Evolutionary conservation across 2,888 invertebrate species (phyloP).

Genomic region (Taphrorychus bicolor): DNA sequence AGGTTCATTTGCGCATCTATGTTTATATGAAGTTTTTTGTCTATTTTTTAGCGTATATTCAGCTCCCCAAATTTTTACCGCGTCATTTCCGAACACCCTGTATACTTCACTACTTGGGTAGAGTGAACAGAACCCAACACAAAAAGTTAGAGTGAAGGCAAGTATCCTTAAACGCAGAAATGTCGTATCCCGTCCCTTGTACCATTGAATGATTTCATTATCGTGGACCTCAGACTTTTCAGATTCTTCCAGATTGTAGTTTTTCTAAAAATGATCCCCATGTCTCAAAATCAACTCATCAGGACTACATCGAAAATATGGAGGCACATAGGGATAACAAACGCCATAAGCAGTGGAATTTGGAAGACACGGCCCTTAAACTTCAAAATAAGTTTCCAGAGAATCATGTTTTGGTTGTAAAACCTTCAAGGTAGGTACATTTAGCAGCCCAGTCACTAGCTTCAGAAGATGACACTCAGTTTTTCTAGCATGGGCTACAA

Average conservation of each 20-base stretch:
- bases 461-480: background rate
- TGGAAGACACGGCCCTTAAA: slow-evolving; percentile 77
- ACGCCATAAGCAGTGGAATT: slow-evolving; percentile 79
- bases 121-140: too few relatives aligned
- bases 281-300: slow-evolving; percentile 18
- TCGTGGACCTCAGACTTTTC: too few relatives aligned
- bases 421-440: slow-evolving; percentile 66
- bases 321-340: slow-evolving; percentile 71
- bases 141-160: too few relatives aligned
- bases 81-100: too few relatives aligned
- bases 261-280: background rate
- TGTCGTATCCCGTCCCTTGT: too few relatives aligned
- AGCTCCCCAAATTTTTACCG: too few relatives aligned
- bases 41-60: too few relatives aligned
- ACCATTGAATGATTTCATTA: too few relatives aligned
- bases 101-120: too few relatives aligned
- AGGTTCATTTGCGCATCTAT: too few relatives aligned
- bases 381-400: slow-evolving; percentile 74
- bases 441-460: background rate
- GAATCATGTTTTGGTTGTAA: slow-evolving; percentile 74
- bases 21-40: too few relatives aligned
- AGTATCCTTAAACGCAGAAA: too few relatives aligned
- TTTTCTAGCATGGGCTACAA: slow-evolving; percentile 75
- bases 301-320: slow-evolving; percentile 90
- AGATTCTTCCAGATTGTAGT: background rate